A percentile compares a stretch with the other conserved stretches of the same genome.
Conservation (phyloP, 2,113 vertebrate genomes). For the Thunnus thynnus region DNA sequence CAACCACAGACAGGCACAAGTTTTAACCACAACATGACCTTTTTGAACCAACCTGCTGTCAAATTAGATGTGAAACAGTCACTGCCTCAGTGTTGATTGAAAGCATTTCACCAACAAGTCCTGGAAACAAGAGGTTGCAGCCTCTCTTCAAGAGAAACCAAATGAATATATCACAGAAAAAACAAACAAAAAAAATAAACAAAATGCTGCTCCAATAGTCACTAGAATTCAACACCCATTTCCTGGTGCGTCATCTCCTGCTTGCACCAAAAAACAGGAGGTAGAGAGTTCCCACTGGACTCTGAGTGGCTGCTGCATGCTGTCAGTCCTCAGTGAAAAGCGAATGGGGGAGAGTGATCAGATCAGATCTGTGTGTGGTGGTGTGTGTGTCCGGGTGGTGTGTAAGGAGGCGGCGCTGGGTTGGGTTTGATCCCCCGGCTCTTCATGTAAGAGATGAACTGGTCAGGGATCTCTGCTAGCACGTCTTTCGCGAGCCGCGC, state of each 20-base stretch:
- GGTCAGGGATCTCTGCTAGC: slow-evolving; percentile 94
- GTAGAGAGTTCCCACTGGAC: slow-evolving; percentile 56
- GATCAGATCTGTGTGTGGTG: slow-evolving; percentile 87
- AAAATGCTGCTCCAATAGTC: slow-evolving; percentile 45
- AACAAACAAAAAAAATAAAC: slow-evolving; percentile 19
- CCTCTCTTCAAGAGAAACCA: slow-evolving; percentile 58
- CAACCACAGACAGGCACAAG: slow-evolving; percentile 85
- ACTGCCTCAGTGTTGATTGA: slow-evolving; percentile 72
- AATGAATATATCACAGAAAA: slow-evolving; percentile 43
- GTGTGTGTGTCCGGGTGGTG: slow-evolving; percentile 83
- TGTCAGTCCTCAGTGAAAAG: slow-evolving; percentile 52
- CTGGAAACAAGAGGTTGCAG: slow-evolving; percentile 41
- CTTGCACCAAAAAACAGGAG: slow-evolving; percentile 54
- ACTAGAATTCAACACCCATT: slow-evolving; percentile 56
- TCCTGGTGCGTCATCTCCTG: slow-evolving; percentile 43
- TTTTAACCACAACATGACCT: slow-evolving; percentile 80
- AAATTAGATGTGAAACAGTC: slow-evolving; percentile 81
- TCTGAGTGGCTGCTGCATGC: slow-evolving; percentile 68
- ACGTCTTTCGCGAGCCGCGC: slow-evolving; percentile 93
- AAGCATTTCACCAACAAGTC: slow-evolving; percentile 62
- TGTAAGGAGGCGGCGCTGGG: slow-evolving; percentile 86
- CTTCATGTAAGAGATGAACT: slow-evolving; percentile 97
- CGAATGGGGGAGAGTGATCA: not conserved
- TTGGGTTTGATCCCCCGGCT: slow-evolving; percentile 87
- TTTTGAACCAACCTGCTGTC: slow-evolving; percentile 68